Evolutionary conservation across 2,797 vertebrate genomes (phyloP).

Genomic region (Prunella strophiata): DNA sequence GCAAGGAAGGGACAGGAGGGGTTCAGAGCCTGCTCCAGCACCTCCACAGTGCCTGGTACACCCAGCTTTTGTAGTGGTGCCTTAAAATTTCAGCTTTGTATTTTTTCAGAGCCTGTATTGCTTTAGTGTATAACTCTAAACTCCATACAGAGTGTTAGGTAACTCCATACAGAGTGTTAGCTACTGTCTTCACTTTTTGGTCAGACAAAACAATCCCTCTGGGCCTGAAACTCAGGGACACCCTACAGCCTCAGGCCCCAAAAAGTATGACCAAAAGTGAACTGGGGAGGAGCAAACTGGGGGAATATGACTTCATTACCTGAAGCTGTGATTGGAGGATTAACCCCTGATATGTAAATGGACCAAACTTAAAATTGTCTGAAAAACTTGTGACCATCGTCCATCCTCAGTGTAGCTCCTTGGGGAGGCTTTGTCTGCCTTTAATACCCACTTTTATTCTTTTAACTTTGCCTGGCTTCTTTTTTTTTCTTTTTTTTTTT

Average conservation of each 20-base stretch:
- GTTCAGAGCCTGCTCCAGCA: not conserved
- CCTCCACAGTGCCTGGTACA: not conserved
- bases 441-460: not conserved
- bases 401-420: not conserved
- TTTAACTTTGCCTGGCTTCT: not conserved
- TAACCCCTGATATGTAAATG: not conserved
- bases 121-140: not conserved
- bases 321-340: not conserved
- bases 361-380: fast-evolving
- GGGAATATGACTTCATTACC: not conserved
- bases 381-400: fast-evolving
- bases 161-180: not conserved
- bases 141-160: not conserved
- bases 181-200: not conserved
- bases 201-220: not conserved
- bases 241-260: not conserved
- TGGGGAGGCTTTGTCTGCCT: not conserved
- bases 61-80: not conserved
- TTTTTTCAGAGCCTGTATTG: not conserved
- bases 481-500: no score
- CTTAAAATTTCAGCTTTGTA: not conserved
- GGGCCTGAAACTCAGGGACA: not conserved
- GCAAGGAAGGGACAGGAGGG: not conserved
- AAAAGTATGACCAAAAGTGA: not conserved
- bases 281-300: not conserved